Evolutionary conservation across 2,113 vertebrate species (phyloP).

Genomic region (Heloderma charlesbogerti): DNA sequence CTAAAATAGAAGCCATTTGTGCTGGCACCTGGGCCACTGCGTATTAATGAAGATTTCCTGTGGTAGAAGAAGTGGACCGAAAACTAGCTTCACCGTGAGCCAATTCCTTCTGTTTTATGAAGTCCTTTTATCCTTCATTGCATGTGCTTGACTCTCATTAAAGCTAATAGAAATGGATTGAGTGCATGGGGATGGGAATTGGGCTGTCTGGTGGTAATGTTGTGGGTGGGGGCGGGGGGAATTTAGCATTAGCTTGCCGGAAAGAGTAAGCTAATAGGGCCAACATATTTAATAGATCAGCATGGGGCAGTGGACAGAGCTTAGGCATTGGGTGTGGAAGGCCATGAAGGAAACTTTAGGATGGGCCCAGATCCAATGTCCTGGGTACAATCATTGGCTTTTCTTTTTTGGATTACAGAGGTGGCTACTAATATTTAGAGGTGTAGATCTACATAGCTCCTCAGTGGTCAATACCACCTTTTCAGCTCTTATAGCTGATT

Average conservation of each 20-base stretch:
- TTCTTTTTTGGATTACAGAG: not conserved
- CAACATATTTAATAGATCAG: not conserved
- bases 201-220: constrained; percentile 37
- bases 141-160: constrained; percentile 47
- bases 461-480: not conserved
- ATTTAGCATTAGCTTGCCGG: constrained; percentile 46
- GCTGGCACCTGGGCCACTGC: constrained; percentile 24
- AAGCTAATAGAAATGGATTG: constrained; percentile 48
- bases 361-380: not conserved
- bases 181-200: constrained; percentile 27
- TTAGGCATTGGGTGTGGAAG: not conserved
- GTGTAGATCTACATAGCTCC: not conserved
- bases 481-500: not conserved
- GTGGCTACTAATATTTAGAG: not conserved
- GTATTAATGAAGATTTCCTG: constrained; percentile 64
- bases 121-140: not conserved
- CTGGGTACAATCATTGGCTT: not conserved
- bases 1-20: constrained; percentile 41
- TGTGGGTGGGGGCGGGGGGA: not conserved
- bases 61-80: constrained; percentile 49
- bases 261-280: constrained; percentile 33
- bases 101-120: constrained; percentile 48
- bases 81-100: constrained; percentile 51
- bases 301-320: not conserved
- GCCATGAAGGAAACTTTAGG: not conserved